Evolutionary conservation across 2,113 vertebrate genomes (phyloP), one percentile per base, ranked within the genome.

Genomic region (Phainopepla nitens): DNA sequence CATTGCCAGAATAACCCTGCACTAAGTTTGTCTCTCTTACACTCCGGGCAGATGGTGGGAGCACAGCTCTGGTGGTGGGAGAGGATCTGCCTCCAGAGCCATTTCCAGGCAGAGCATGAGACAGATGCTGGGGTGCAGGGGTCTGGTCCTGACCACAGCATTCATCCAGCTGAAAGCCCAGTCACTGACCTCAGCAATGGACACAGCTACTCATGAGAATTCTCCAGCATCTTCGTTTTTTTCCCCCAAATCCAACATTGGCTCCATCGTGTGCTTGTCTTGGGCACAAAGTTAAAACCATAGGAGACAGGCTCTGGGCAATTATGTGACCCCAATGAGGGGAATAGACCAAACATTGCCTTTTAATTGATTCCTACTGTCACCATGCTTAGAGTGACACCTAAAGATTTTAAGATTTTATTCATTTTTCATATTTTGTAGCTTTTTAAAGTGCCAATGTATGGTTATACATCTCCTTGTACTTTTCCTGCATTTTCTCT

Each of bases 171-270:
- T 41, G 50, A 57, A 81, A 86, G 39, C 19, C 24, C 27, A 15
- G 64, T 23, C 65, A 36, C 6, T 51, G 60, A 47, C 16, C 53
- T 33, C 33, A 57, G 65, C 19, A 39, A 18, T 3, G 47, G 35
- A 24, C 66, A 56, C 25, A 53, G 36, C 20, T 45, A 27, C 42
- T 39, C 25, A 13, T 6, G 51, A 41, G 44, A 53, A 60, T 35
- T 61, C 41, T 19, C 41, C 49, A 54, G 11, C 14, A n/a, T 11
- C 49, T 22, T 66, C 0, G 0, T 24, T 11, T 41, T 12, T 20
- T 71, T 16, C 2, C 56, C 35, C 35, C 57, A 69, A 3, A 12
- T 29, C 50, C 86, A 53, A 2, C 42, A 35, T 1, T 33, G 41
- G 20, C 41, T 93, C 29, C 36, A 42, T 56, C 65, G 9, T 1